Base-by-base conservation (phyloP, 2,113 vertebrate species). In the Tragelaphus strepsiceros region DNA sequence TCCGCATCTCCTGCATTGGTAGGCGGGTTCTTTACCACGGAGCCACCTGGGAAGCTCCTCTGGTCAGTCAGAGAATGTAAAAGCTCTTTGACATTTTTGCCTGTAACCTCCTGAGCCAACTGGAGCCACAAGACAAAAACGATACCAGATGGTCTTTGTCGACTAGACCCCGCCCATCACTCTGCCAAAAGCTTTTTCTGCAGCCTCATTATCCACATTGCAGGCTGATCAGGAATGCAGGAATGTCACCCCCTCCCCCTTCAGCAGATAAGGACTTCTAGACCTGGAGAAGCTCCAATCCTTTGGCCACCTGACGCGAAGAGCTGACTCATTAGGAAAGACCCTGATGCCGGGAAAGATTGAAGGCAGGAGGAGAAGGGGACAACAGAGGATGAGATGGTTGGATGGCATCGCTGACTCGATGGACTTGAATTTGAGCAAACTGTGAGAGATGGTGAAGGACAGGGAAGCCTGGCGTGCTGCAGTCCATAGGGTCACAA, bases 161-260 rank as follows among this genome's bases (percentile, higher is more conserved):
- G 2, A 24, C 39, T 24, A 11, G 56, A 24, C 39, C 82, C 24
- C 35, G 2, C 61, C 17, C 12, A 1, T 30, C 51, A 4, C 24
- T 4, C 9, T 1, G 7, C 39, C 2, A 3, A 39, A 61, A 54
- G 49, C 64, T 51, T 49, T 15, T 13, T n/a, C 53, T 13, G 35
- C 54, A 6, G 17, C 13, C 17, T 3, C 1, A 11, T 7, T 9
- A 15, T 19, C 22, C 59, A 71, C 28, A 7, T 1, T 4, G 59
- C 16, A n/a, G 22, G 58, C 28, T 67, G 10, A 1, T 2, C 81
- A 83, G 81, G 81, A 1, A 2, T 6, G 30, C 53, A 80, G 56
- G 49, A 82, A 43, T n/a, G 10, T 21, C 56, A 7, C 77, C n/a
- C 30, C 21, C 12, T 43, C 22, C 43, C 43, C 16, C 43, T 30